Evolutionary conservation across 1,140 invertebrate species (phyloP).

Genomic region (Ceratina calcarata): DNA sequence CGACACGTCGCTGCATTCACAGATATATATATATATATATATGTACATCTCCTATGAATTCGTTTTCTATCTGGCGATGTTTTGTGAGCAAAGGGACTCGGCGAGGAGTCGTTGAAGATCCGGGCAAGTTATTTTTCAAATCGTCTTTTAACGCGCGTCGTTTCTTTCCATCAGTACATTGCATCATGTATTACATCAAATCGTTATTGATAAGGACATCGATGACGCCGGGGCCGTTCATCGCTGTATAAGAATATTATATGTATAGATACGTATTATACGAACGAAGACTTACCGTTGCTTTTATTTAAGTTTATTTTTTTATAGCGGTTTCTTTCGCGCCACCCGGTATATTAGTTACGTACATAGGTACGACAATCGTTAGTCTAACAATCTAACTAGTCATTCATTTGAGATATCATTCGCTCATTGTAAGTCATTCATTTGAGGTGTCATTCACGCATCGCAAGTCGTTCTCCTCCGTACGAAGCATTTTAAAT

Average conservation of each 20-base stretch:
- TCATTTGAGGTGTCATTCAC: not conserved
- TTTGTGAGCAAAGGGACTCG: not conserved
- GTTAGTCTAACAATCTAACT: slow-evolving; percentile 1
- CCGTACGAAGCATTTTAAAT: not conserved
- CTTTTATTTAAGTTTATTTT: slow-evolving; percentile 26
- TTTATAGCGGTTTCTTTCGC: slow-evolving; percentile 12
- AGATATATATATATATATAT: not conserved
- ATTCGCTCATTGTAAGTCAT: slow-evolving; percentile 3
- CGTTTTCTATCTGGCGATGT: slow-evolving; percentile 5
- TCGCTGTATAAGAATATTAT: slow-evolving; percentile 1
- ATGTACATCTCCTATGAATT: slow-evolving; percentile 17
- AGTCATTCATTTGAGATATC: slow-evolving; percentile 27
- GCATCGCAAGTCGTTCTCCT: not conserved
- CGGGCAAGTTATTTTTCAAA: not conserved
- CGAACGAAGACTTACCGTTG: slow-evolving; percentile 27
- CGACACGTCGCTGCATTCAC: slow-evolving; percentile 20
- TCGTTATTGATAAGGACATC: slow-evolving; percentile 1
- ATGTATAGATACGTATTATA: not conserved
- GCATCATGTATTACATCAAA: not conserved
- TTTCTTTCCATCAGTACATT: not conserved
- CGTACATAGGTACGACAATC: not conserved
- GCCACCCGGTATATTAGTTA: slow-evolving; percentile 14
- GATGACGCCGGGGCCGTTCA: slow-evolving; percentile 3
- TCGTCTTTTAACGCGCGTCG: not conserved
- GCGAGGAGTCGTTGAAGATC: not conserved